These are phyloP conservation scores for Grus americana DNA, from an alignment of 2,113 vertebrate species.

Conservation along the genomic window DNA sequence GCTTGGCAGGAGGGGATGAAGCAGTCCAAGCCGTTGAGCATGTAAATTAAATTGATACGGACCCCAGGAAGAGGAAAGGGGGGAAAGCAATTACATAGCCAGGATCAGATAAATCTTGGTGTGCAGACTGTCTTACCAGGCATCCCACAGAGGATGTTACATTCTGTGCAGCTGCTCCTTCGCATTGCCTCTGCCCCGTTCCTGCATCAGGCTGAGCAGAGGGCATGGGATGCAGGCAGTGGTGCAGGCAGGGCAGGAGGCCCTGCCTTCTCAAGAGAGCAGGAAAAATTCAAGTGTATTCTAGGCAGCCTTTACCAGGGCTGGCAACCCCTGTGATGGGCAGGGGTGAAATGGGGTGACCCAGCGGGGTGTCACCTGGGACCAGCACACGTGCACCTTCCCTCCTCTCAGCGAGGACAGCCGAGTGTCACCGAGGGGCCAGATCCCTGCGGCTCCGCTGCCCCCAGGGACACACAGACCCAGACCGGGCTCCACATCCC, in stretches of 20 bases:
- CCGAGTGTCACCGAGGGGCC: background rate
- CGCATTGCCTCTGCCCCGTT: background rate
- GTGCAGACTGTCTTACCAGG: rapidly evolving
- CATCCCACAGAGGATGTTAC: background rate
- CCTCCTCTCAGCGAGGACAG: background rate
- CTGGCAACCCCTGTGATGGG: background rate
- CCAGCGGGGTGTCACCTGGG: background rate
- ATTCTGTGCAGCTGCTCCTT: background rate
- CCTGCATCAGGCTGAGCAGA: background rate
- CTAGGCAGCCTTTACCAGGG: background rate
- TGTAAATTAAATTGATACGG: background rate
- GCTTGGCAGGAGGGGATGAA: background rate
- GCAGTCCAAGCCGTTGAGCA: background rate
- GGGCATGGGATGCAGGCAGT: background rate
- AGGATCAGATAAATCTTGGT: background rate
- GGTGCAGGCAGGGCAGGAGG: background rate
- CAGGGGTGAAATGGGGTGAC: background rate
- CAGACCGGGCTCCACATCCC: background rate
- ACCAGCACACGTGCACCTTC: background rate
- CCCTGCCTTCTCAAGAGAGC: background rate
- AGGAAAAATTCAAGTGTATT: no score
- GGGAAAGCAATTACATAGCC: background rate
- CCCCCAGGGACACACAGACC: background rate
- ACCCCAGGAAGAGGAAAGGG: background rate
- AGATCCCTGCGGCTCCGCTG: background rate